Base-by-base conservation (phyloP, 2,113 vertebrate genomes). In the Prochilodus magdalenae region DNA sequence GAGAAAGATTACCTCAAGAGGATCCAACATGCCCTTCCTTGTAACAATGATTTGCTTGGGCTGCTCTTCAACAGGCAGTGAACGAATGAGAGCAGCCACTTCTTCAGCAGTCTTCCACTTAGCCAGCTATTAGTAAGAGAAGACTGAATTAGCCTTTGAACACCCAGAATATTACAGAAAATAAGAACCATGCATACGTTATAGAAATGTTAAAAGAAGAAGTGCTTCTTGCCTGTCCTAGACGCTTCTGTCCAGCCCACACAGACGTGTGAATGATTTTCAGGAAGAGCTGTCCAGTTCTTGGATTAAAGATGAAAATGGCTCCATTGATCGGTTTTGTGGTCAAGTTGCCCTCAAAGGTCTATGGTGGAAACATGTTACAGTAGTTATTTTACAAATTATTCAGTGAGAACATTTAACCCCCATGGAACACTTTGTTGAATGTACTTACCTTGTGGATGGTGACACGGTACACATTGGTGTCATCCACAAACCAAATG, bases 101-200 rank as follows among this genome's bases (percentile, higher is more conserved):
- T 99, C 98, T 87, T 99, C 98, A 85, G 98, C 98, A 0, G 98
- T 99, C 91, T 99, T 99, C 98, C 98, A 99, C 83, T 99, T 99
- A 76, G 98, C 98, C 93, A 99, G 89, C 98, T 99, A 82, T 62
- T 90, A 62, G 60, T 69, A 44, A 83, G 71, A 80, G 22, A 79
- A 62, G 12, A 22, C 4, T 10, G 29, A 36, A 0, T 69, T 49
- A 40, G 8, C n/a, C 0, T 24, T 10, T 6, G 1, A 1, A 10
- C 26, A 1, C 8, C 3, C 0, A 44, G 5, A 18, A 44, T 30
- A 60, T 3, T 20, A 40, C 12, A 75, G 22, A 30, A 30, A 75
- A 29, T 8, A 18, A 29, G 3, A 27, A 29, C 18, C 5, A 69
- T 5, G 18, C 22, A 2, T 16, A 4, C 1, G 2, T 51, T 16